A percentile compares a stretch with the other conserved stretches of the same genome.
These are phyloP conservation scores for Drosophila busckii DNA, from an alignment of 1,140 invertebrate genomes.

Conservation along the genomic window DNA sequence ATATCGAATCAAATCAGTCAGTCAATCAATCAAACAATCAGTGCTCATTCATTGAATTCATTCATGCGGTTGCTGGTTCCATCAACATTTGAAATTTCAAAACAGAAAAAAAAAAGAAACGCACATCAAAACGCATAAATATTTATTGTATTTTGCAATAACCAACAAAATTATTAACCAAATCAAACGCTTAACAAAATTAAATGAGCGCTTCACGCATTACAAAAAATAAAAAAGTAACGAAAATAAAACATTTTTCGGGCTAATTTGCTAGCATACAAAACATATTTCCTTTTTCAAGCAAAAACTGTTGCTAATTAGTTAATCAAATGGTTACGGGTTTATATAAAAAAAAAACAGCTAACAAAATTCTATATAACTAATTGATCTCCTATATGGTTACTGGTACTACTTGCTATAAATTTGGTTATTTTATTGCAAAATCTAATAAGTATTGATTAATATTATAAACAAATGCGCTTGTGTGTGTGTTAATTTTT, in stretches of 20 bases:
- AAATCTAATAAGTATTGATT: slow-evolving; percentile 47
- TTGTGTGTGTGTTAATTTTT: slow-evolving; percentile 54
- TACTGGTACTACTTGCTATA: slow-evolving; percentile 33
- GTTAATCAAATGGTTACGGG: slow-evolving; percentile 58
- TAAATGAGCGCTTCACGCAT: slow-evolving; percentile 22
- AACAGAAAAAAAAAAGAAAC: slow-evolving; percentile 56
- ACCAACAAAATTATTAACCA: slow-evolving; percentile 77
- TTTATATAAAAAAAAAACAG: slow-evolving; percentile 25
- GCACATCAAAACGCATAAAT: slow-evolving; percentile 22
- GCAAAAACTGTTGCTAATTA: slow-evolving; percentile 20
- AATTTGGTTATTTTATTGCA: slow-evolving; percentile 67
- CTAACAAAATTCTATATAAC: slow-evolving; percentile 28
- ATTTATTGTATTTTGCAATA: slow-evolving; percentile 77
- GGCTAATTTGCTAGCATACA: slow-evolving; percentile 55
- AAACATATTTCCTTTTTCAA: slow-evolving; percentile 35
- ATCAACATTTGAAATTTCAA: slow-evolving; percentile 33
- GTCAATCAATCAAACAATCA: slow-evolving; percentile 55
- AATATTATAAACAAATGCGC: slow-evolving; percentile 41
- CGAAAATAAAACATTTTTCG: slow-evolving; percentile 79
- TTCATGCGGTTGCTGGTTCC: slow-evolving; percentile 73
- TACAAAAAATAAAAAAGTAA: slow-evolving; percentile 32
- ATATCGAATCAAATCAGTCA: slow-evolving; percentile 43
- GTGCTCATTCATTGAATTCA: slow-evolving; percentile 47
- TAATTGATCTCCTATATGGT: slow-evolving; percentile 44
- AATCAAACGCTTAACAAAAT: slow-evolving; percentile 56